Percentiles rank a stretch among this genome's conserved stretches.
These are phyloP conservation scores for Trachymyrmex septentrionalis DNA, from an alignment of 1,140 invertebrate species.

Conservation along the genomic window DNA sequence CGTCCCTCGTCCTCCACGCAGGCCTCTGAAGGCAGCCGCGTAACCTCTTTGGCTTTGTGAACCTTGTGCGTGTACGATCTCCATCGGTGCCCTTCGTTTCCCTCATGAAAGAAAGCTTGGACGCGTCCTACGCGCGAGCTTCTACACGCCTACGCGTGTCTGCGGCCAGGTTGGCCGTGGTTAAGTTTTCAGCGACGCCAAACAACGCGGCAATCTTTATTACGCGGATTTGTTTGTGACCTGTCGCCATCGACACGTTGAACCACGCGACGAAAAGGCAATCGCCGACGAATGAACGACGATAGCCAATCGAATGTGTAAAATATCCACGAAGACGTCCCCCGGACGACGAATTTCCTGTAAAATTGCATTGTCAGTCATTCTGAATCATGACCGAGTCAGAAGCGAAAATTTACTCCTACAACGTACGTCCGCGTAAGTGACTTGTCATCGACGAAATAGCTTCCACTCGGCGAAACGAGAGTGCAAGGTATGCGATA, in stretches of 20 bases:
- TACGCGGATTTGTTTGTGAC: constrained; percentile 24
- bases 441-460: constrained; percentile 9
- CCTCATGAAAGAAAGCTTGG: constrained; percentile 9
- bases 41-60: constrained; percentile 25
- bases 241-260: neutral
- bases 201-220: constrained; percentile 41
- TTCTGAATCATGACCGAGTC: neutral
- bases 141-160: constrained; percentile 38
- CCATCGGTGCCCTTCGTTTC: constrained; percentile 23
- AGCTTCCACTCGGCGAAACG: neutral
- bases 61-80: neutral
- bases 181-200: constrained; percentile 1
- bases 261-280: neutral
- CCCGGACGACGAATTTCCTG: neutral
- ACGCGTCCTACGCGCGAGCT: constrained; percentile 8
- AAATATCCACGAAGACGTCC: neutral
- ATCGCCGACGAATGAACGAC: constrained; percentile 1
- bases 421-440: neutral
- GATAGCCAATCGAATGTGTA: neutral
- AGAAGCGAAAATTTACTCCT: neutral
- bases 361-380: constrained; percentile 29
- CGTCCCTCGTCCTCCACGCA: neutral
- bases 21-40: constrained; percentile 23
- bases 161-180: constrained; percentile 19
- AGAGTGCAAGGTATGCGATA: neutral